These are phyloP conservation scores for Synanthedon andrenaeformis DNA, from an alignment of 2,888 invertebrate species.

Conservation along the genomic window DNA sequence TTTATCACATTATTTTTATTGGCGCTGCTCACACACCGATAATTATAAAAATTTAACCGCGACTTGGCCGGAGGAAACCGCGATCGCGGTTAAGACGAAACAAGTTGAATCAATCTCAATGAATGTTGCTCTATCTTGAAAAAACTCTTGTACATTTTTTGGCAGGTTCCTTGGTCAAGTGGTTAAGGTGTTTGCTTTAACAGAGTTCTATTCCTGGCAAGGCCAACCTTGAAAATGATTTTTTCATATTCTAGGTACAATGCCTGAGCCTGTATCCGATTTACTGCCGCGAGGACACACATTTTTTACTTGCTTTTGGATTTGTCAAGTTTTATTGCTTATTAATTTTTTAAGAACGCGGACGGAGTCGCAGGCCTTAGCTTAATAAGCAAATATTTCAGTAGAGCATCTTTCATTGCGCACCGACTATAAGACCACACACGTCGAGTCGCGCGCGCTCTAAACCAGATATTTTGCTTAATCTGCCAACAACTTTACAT, in stretches of 20 bases:
- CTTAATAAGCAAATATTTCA: neutral
- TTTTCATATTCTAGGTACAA: neutral
- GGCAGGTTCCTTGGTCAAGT: too few species aligned
- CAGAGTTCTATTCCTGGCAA: too few species aligned
- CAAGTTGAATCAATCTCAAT: conserved; percentile 7
- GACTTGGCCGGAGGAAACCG: conserved; percentile 9
- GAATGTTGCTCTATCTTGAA: neutral
- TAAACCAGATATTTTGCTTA: conserved; percentile 15
- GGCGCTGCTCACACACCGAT: conserved; percentile 1
- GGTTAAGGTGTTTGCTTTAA: too few species aligned
- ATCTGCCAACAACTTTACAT: conserved; percentile 7
- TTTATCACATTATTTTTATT: neutral
- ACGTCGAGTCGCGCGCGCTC: conserved; percentile 15
- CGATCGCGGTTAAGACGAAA: conserved; percentile 13
- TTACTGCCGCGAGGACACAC: too few species aligned
- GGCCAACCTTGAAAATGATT: neutral
- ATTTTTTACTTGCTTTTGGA: too few species aligned
- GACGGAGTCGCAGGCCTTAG: too few species aligned
- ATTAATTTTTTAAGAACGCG: too few species aligned
- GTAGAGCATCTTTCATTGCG: conserved; percentile 15
- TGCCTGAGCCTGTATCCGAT: too few species aligned
- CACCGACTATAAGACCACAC: conserved; percentile 17
- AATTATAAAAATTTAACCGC: conserved; percentile 16
- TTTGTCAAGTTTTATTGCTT: too few species aligned
- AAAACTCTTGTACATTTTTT: neutral